Evolutionary conservation across 2,888 invertebrate species (phyloP), one percentile per base, ranked within the genome.

Genomic region (Steinernema carpocapsae): DNA sequence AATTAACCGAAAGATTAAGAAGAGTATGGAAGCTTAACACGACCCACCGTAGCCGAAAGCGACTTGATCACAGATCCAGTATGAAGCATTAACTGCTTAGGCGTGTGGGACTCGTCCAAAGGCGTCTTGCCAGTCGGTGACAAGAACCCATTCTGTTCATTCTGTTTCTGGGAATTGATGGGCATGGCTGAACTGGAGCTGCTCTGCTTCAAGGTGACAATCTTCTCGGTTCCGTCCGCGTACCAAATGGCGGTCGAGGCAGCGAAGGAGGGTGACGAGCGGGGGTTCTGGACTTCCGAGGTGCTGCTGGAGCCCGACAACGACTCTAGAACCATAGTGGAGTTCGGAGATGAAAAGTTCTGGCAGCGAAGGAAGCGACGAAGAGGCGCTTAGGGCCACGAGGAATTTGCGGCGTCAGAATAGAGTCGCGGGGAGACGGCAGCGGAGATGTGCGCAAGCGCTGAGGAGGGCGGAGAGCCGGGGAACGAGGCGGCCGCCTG

Each of bases 61-160:
- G 80, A 79, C 72, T 80, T 76, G 45, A 79, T 75, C 43, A 79
- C 77, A 0, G 79, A 73, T 43, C 81, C 80, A 26, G 79, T 77
- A 75, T 79, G 82, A 14, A 83, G 80, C 37, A 77, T 78, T 51
- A 83, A 79, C 71, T 78, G 78, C 71, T 83, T 83, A 29, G 82
- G 83, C 17, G 78, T 76, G 64, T 82, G 81, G 4, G 77, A 76
- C 42, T 78, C 80, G 73, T 83, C 83, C 37, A 82, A 74, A 2
- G 75, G 75, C n/a, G 72, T 72, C 56, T 26, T 56, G 24, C 26
- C 56, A 22, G 26, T 56, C 22, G 56, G 56, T 12, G 10, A 14
- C 56, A 56, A 17, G 56, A 22, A 56, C 3, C 56, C 56, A 17
- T 56, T 56, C 56, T 56, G 24, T 26, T 19, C 56, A 22, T 22